Evolutionary conservation across 2,797 vertebrate genomes (phyloP), one percentile per base, ranked within the genome.

Genomic region (Tauraco hartlaubi): DNA sequence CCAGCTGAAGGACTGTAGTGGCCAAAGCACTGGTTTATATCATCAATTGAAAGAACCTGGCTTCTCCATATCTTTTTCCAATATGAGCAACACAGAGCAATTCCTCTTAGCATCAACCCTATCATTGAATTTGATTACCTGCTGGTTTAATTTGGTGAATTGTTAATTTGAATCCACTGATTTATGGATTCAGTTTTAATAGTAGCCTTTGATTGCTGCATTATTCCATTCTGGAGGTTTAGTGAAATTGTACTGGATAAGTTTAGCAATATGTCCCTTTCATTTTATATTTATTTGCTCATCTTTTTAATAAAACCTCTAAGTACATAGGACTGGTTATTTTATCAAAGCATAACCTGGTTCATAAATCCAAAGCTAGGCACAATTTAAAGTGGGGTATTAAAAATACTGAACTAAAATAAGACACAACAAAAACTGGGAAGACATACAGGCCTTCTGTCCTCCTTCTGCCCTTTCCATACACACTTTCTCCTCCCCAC

Each of bases 211-310:
- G 76, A 91, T 71, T 59, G 73, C 59, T 39, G 59, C 64, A 83
- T 83, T 92, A 63, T 76, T 92, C 69, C 54, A 44, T 85, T 64
- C 55, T 19, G 29, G 35, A 43, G 51, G 54, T 55, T 85, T 28
- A 86, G 72, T 46, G 58, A 58, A 79, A 66, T 49, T 31, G 54
- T 44, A 44, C 79, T 16, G 55, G 48, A 59, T 72, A 46, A 29
- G 29, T 63, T 93, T 20, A 93, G 46, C 52, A 71, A 75, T 25
- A 33, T 25, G 33, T 62, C 67, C 3, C 1, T 21, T 92, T 64
- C 26, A n/a, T 41, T 91, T 88, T 29, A 51, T 75, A 92, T 82
- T 88, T 88, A 91, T 79, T 91, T 71, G 39, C 76, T 88, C n/a
- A 58, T 49, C 48, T 85, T 75, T 78, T 82, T 35, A 91, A 79